Conservation (phyloP, 2,888 invertebrate genomes). For the Polia nebulosa region DNA sequence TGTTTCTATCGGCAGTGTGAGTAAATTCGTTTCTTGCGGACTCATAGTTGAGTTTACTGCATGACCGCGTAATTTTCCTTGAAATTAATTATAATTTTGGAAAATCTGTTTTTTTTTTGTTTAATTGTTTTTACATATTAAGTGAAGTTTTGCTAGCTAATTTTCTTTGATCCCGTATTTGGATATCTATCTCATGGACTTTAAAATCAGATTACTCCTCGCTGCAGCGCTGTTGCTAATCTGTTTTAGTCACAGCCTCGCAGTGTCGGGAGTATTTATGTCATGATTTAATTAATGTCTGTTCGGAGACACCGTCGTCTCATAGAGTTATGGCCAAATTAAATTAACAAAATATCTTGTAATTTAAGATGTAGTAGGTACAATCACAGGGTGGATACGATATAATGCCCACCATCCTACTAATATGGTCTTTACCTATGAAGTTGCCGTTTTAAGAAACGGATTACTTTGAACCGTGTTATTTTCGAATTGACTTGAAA, state of each 20-base stretch:
- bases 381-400: not conserved
- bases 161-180: not conserved
- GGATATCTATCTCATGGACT: not conserved
- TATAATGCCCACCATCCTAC: too few species aligned
- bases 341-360: slow-evolving; percentile 35
- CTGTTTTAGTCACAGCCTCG: slow-evolving; percentile 28
- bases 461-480: too few species aligned
- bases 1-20: too few species aligned
- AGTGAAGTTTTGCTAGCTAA: not conserved
- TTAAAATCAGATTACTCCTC: slow-evolving; percentile 21
- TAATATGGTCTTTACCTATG: too few species aligned
- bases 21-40: too few species aligned
- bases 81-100: too few species aligned
- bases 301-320: slow-evolving; percentile 27
- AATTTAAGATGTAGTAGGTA: not conserved
- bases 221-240: slow-evolving; percentile 22
- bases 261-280: slow-evolving; percentile 32
- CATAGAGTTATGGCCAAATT: slow-evolving; percentile 19
- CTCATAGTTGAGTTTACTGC: too few species aligned
- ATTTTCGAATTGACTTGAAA: too few species aligned
- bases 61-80: too few species aligned
- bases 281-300: slow-evolving; percentile 35
- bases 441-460: too few species aligned
- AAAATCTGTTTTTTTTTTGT: too few species aligned
- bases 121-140: too few species aligned